Evolutionary conservation across 2,888 invertebrate species (phyloP), one percentile per base, ranked within the genome.

Genomic region (Lissocephala sabroskyi): DNA sequence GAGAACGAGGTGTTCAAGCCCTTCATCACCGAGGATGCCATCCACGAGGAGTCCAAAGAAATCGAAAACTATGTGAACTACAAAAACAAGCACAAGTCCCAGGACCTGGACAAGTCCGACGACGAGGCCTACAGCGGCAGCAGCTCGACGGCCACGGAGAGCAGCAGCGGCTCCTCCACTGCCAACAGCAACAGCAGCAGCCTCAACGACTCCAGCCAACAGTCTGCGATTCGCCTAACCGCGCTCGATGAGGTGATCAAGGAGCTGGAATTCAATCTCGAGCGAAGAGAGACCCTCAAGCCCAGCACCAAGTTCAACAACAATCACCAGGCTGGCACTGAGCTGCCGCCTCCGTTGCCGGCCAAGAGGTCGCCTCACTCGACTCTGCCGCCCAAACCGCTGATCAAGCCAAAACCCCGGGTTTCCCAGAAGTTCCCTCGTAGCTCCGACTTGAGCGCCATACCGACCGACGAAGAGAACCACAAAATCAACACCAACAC

Each of bases 21-120:
- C 1, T 89, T 94, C 59, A 88, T 92, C n/a, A 94, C 94, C 0
- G 91, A 92, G 71, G 90, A 92, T 74, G 89, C 90, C 9, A 93
- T 94, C 52, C 91, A 90, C 53, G 92, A 93, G 70, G 94, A 95
- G 80, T 92, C 92, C n/a, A 88, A 90, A 78, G 92, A 92, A 76
- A 93, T 94, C 62, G 92, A 93, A 62, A 89, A 91, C 66, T 89
- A 91, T 73, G 86, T 93, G 70, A 88, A 90, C 61, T 89, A 90
- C 64, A 91, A 91, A 81, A 90, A 90, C 82, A 89, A 89, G 39
- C 90, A 90, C 74, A 89, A 89, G 81, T 90, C 90, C 63, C 89
- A 90, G 78, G 86, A 86, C 52, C 54, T 79, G 16, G 84, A 84
- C 37, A 81, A 81, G 9, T 81, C 79, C 1, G 82, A 81, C 10